Evolutionary conservation across 2,888 invertebrate genomes (phyloP).

Genomic region (Eupithecia insigniata): DNA sequence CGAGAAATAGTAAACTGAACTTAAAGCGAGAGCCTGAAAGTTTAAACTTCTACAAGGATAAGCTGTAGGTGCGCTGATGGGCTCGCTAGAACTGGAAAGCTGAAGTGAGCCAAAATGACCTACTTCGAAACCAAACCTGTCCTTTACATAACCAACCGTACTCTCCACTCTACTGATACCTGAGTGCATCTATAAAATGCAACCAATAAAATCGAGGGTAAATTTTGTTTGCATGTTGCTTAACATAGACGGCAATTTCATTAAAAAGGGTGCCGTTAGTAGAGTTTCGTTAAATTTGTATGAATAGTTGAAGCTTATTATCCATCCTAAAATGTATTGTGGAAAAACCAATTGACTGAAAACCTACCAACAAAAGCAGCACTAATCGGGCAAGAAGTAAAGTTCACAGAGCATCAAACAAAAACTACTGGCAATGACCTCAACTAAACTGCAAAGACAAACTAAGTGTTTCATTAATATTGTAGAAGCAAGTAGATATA

Average conservation of each 20-base stretch:
- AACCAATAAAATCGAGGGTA: conserved; percentile 26
- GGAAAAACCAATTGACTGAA: background rate
- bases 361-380: conserved; percentile 16
- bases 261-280: background rate
- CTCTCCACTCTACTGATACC: conserved; percentile 48
- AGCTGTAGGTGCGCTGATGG: background rate
- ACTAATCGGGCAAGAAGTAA: conserved; percentile 40
- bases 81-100: conserved; percentile 65
- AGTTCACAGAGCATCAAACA: conserved; percentile 36
- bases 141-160: conserved; percentile 61
- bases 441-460: conserved; percentile 24
- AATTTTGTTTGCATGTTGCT: background rate
- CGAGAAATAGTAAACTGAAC: background rate
- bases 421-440: conserved; percentile 44
- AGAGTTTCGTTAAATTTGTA: background rate
- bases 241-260: background rate
- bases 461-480: background rate
- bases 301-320: background rate
- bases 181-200: background rate
- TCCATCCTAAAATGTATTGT: background rate
- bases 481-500: background rate
- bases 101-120: conserved; percentile 57
- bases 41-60: background rate
- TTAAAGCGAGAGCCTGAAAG: background rate
- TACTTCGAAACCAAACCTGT: conserved; percentile 58